phyloP scores from a whole-genome alignment of 2,113 vertebrate genomes.

The Sphaerodactylus townsendi region DNA sequence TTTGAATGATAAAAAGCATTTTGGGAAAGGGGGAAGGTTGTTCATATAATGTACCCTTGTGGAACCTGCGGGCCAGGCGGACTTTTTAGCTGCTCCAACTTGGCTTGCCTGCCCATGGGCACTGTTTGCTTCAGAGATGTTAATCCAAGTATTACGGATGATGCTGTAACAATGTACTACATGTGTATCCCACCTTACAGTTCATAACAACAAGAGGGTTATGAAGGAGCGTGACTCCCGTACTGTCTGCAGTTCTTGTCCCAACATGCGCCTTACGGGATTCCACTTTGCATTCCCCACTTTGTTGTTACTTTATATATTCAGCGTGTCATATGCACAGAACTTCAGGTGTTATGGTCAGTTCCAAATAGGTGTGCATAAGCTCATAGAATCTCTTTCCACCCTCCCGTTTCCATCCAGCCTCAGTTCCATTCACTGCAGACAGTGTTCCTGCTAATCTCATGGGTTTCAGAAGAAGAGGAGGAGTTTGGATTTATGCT shows the following conservation, averaged over 20 bases:
- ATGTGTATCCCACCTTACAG: background rate
- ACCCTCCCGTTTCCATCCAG: background rate
- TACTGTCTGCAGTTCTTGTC: background rate
- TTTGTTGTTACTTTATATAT: background rate
- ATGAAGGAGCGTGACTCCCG: background rate
- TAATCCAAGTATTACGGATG: background rate
- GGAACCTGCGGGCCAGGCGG: slow-evolving; percentile 34
- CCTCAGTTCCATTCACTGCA: too few relatives aligned
- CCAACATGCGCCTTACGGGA: background rate
- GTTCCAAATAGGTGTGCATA: background rate
- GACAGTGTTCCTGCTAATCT: too few relatives aligned
- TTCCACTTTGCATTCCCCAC: background rate
- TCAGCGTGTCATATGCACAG: background rate
- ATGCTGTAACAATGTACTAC: background rate
- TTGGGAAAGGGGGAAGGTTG: background rate
- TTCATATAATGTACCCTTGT: background rate
- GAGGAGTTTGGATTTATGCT: too few relatives aligned
- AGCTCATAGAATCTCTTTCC: background rate
- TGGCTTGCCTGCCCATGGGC: slow-evolving; percentile 38
- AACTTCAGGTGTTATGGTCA: background rate
- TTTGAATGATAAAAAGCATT: slow-evolving; percentile 18
- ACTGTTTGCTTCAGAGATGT: slow-evolving; percentile 13
- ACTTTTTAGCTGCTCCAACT: slow-evolving; percentile 25
- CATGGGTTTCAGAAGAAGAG: too few relatives aligned
- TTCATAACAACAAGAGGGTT: background rate